These are phyloP conservation scores for Pogonocherus hispidulus DNA, from an alignment of 2,888 invertebrate genomes.

Conservation along the genomic window DNA sequence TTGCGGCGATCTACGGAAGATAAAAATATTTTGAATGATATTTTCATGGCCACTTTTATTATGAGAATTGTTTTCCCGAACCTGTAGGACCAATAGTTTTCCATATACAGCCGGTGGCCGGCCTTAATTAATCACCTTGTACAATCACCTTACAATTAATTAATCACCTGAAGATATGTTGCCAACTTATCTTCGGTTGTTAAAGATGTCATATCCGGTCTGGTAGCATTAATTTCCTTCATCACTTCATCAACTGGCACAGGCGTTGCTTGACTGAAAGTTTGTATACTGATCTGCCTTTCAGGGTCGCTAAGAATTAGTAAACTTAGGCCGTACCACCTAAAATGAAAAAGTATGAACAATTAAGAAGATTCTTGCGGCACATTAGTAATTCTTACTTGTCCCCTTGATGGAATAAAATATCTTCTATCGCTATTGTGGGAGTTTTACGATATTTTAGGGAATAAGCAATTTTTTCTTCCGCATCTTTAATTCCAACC, in stretches of 20 bases:
- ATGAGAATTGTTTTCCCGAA: too few species aligned
- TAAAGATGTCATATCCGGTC: slow-evolving; percentile 45
- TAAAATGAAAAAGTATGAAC: slow-evolving; percentile 61
- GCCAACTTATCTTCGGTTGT: slow-evolving; percentile 50
- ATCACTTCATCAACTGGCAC: slow-evolving; percentile 71
- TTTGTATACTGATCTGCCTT: slow-evolving; percentile 78
- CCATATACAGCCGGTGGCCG: too few species aligned
- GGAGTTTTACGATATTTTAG: slow-evolving; percentile 76
- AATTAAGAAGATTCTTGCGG: neutral
- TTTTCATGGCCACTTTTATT: too few species aligned
- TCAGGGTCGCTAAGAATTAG: slow-evolving; percentile 80
- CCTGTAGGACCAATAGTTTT: too few species aligned
- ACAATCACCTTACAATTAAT: too few species aligned
- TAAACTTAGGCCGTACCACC: slow-evolving; percentile 84
- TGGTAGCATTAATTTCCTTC: slow-evolving; percentile 43
- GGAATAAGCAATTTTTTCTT: slow-evolving; percentile 77
- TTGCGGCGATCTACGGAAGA: too few species aligned
- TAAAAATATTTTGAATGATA: too few species aligned
- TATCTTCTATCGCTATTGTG: slow-evolving; percentile 82
- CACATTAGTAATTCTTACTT: slow-evolving; percentile 61
- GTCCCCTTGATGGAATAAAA: slow-evolving; percentile 78
- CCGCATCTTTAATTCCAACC: slow-evolving; percentile 80
- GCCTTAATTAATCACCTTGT: too few species aligned
- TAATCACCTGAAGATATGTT: slow-evolving; percentile 53
- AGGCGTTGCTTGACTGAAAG: slow-evolving; percentile 82